Base-by-base conservation (phyloP, 1,140 invertebrate genomes). In the Orussus abietinus region DNA sequence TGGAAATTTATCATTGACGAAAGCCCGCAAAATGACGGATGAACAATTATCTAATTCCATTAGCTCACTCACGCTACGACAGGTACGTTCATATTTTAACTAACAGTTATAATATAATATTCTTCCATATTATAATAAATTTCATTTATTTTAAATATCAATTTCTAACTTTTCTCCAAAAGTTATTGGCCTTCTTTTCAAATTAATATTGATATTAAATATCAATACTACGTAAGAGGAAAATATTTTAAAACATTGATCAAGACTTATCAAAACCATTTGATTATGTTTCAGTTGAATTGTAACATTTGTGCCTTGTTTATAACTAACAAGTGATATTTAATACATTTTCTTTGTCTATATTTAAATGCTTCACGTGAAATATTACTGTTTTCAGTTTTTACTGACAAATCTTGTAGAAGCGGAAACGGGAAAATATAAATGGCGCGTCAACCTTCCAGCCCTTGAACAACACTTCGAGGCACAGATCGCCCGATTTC, bases 321-420 rank as follows among this genome's bases (percentile, higher is more conserved):
- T n/a, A n/a, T n/a, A n/a, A n/a, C n/a, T n/a, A n/a, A n/a, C n/a
- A 75, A 45, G 50, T 75, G 28, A 64, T 67, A 45, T 22, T 40
- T 18, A 58, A 69, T 3, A 65, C 66, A 10, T 58, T 65, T 2
- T 69, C 73, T 53, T 51, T 69, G 0, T 70, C 69, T 29, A 48
- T 74, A 14, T 64, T 69, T 42, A 74, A 10, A 7, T 10, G 12
- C 17, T 32, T n/a, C n/a, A n/a, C n/a, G n/a, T n/a, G n/a, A n/a
- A n/a, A n/a, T n/a, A n/a, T n/a, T n/a, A n/a, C 21, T 50, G 77
- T 30, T 71, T 82, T 10, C 69, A 86, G 55, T 92, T 91, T 64
- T 67, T 92, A 15, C 66, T 90, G 11, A 89, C 84, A n/a, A 92
- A 92, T 59, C 65, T 92, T 6, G 72, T 81, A 9, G 78, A 83